Conservation (phyloP, 2,888 invertebrate species). For the Ormyrus thymus region DNA sequence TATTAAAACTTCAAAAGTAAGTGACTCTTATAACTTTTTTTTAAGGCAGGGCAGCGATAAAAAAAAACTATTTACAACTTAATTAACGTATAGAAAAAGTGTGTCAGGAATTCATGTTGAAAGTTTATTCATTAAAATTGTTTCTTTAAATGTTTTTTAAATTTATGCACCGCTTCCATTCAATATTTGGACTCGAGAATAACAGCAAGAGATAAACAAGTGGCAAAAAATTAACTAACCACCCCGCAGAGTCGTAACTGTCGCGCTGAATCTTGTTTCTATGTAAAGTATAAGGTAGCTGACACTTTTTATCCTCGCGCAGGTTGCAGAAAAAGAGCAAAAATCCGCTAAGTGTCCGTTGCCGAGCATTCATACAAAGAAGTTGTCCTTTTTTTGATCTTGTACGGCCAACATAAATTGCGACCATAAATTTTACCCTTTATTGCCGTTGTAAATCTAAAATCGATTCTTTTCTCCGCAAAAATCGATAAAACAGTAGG, state of each 20-base stretch:
- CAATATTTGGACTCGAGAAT: too few relatives aligned
- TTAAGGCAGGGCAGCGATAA: too few relatives aligned
- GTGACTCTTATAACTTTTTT: too few relatives aligned
- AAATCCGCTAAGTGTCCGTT: neutral
- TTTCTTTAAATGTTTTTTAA: too few relatives aligned
- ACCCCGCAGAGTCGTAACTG: constrained; percentile 21
- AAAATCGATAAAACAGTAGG: constrained; percentile 25
- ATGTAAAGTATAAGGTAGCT: constrained; percentile 5
- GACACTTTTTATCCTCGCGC: constrained; percentile 36
- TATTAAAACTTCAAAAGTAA: too few relatives aligned
- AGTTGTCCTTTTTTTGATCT: constrained; percentile 28
- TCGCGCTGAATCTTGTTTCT: constrained; percentile 35
- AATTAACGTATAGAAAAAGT: too few relatives aligned
- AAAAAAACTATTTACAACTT: too few relatives aligned
- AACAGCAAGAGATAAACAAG: neutral
- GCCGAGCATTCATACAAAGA: constrained; percentile 5
- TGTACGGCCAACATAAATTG: constrained; percentile 34
- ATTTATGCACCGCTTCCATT: too few relatives aligned
- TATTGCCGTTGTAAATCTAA: constrained; percentile 38
- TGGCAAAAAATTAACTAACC: constrained; percentile 6
- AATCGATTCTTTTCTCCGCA: constrained; percentile 25
- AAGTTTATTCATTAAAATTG: too few relatives aligned
- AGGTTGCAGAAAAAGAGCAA: constrained; percentile 28
- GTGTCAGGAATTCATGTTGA: too few relatives aligned
- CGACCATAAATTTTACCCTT: constrained; percentile 37